A percentile compares a stretch with the other conserved stretches of the same genome.
phyloP scores from a whole-genome alignment of 1,140 invertebrate genomes.

The Diorhabda carinulata region DNA sequence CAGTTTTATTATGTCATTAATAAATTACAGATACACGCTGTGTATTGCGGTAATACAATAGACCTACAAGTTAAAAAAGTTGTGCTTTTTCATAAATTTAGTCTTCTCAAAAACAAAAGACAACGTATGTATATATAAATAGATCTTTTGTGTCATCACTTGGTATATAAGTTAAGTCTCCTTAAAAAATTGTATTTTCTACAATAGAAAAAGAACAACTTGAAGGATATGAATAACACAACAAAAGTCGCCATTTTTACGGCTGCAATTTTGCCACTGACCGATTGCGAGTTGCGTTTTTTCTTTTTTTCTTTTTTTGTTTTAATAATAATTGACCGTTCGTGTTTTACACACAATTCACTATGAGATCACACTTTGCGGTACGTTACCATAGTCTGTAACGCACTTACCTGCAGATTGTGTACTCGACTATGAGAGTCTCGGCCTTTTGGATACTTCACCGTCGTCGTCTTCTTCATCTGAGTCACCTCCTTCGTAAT shows the following conservation, averaged over 20 bases:
- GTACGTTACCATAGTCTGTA: conserved; percentile 35
- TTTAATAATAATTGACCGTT: conserved; percentile 36
- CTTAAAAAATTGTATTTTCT: conserved; percentile 8
- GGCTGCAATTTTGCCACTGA: conserved; percentile 10
- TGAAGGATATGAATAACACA: conserved; percentile 8
- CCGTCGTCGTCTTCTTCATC: conserved; percentile 77
- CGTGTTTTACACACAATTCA: conserved; percentile 30
- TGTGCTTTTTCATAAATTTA: conserved; percentile 13
- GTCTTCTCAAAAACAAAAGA: not conserved
- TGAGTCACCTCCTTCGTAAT: conserved; percentile 94
- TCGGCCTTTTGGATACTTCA: conserved; percentile 55
- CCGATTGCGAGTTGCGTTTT: not conserved
- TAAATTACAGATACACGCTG: conserved; percentile 4
- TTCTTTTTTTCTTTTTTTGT: too few species aligned
- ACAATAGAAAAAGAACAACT: not conserved
- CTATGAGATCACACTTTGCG: conserved; percentile 41
- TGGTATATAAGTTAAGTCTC: conserved; percentile 8
- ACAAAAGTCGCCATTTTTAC: conserved; percentile 2
- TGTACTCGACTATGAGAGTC: conserved; percentile 55
- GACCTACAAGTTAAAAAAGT: conserved; percentile 30
- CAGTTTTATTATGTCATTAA: not conserved
- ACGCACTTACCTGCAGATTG: conserved; percentile 35
- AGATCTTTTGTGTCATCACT: not conserved
- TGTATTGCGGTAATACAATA: conserved; percentile 31
- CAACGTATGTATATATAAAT: not conserved